Conservation (phyloP, 1,140 invertebrate species). For the Papilio polyxenes region DNA sequence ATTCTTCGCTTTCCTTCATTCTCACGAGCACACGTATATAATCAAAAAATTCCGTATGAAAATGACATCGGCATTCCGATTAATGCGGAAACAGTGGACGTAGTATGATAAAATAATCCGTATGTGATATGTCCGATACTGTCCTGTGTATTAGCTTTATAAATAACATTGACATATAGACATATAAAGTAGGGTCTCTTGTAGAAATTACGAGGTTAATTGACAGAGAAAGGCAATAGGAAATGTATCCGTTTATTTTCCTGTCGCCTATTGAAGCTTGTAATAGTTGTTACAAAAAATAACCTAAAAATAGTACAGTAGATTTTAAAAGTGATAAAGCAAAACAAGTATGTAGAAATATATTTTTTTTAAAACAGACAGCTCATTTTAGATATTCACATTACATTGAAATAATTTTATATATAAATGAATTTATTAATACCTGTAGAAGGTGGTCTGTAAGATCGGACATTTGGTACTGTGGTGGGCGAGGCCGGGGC, state of each 20-base stretch:
- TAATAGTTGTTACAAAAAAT: background rate
- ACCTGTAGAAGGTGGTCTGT: slow-evolving; percentile 86
- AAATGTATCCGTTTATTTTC: background rate
- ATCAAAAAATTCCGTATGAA: too few species aligned
- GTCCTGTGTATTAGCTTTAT: too few species aligned
- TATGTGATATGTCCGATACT: too few species aligned
- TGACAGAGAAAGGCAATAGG: slow-evolving; percentile 1
- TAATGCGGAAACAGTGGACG: too few species aligned
- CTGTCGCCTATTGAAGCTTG: background rate
- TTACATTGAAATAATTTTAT: background rate
- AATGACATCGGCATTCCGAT: too few species aligned
- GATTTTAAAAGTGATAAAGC: background rate
- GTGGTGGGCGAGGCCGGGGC: slow-evolving; percentile 83
- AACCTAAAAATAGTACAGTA: background rate
- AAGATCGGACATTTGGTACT: slow-evolving; percentile 83
- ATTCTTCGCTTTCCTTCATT: too few species aligned
- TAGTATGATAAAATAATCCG: too few species aligned
- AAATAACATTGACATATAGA: background rate
- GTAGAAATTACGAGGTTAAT: background rate
- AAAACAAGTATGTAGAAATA: too few species aligned
- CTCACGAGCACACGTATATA: too few species aligned
- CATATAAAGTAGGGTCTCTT: background rate
- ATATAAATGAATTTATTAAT: slow-evolving; percentile 43
- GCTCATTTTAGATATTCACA: too few species aligned
- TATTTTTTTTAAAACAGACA: too few species aligned